phyloP scores from a whole-genome alignment of 1,140 invertebrate genomes.

The Trinorchestia longiramus region DNA sequence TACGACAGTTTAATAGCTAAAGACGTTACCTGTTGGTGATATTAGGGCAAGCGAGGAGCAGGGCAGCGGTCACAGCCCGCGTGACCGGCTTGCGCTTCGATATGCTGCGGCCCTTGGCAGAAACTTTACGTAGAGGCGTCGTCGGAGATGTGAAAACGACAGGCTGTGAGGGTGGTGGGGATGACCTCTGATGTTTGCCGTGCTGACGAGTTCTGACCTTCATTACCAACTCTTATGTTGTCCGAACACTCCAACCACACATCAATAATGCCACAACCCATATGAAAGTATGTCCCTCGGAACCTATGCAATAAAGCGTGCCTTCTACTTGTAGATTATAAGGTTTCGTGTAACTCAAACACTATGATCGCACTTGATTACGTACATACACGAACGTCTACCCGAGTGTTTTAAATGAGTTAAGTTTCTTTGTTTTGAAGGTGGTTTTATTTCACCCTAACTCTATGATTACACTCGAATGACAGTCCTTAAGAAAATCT shows the following conservation, averaged over 20 bases:
- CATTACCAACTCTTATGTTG: slow-evolving; percentile 26
- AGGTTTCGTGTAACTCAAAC: neutral
- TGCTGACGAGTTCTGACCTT: slow-evolving; percentile 26
- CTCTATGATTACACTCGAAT: neutral
- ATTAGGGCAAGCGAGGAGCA: slow-evolving; percentile 33
- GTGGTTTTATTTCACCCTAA: neutral
- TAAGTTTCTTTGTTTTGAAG: neutral
- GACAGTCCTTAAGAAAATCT: neutral
- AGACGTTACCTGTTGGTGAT: neutral
- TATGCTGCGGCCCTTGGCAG: neutral
- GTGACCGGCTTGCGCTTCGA: slow-evolving; percentile 10
- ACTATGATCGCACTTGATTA: neutral
- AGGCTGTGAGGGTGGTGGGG: neutral
- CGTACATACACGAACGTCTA: neutral
- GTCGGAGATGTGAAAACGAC: neutral
- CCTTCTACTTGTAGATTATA: neutral
- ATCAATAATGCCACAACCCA: slow-evolving; percentile 16
- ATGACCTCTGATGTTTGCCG: neutral
- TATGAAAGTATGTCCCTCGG: neutral
- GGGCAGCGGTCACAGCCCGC: neutral
- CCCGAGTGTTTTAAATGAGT: neutral
- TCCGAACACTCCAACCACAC: slow-evolving; percentile 1
- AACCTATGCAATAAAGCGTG: neutral
- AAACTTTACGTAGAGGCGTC: neutral
- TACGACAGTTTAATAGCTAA: too few relatives aligned